Base-by-base conservation (phyloP, 2,113 vertebrate species). In the Harpagus bidentatus region DNA sequence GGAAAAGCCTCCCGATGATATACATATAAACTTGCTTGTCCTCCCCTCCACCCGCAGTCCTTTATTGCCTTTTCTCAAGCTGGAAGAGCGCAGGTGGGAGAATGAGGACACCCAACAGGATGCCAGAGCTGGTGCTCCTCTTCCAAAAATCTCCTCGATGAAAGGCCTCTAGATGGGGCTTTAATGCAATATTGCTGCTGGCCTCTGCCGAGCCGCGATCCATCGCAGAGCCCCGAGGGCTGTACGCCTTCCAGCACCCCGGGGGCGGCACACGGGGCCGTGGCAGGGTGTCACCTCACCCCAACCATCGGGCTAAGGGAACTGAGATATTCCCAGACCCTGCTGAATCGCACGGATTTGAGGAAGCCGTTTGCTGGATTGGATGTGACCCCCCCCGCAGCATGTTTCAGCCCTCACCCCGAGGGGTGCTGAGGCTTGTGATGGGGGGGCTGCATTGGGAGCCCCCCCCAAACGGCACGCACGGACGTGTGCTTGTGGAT, bases 111-210 rank as follows among this genome's bases (percentile, higher is more conserved):
- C 58, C 56, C 76, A 36, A 1, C 4, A 0, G 0, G 19, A 86
- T 13, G 34, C 22, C 53, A 9, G 48, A 38, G 15, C 72, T 34
- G 67, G 18, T 80, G 34, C 58, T 16, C 47, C 2, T 10, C 36
- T 95, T 59, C 67, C 58, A 18, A 45, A 6, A 36, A 32, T 90
- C 63, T 95, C 55, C 93, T 88, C 10, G 6, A 29, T 25, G 48
- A 93, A 88, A 96, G 79, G 92, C 78, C 85, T 95, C 94, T 95
- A 93, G 94, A 82, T 95, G 92, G 86, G 91, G 93, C 88, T 95
- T 96, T 90, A 92, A 88, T 73, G 88, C 78, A 88, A 86, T 56
- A 28, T 56, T 93, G 78, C 73, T 62, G 74, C 59, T 7, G 72
- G 48, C 4, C 25, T 58, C 42, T 18, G 52, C 87, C 9, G 9